These are phyloP conservation scores for Hydrolagus affinis DNA, from an alignment of 2,113 vertebrate genomes.

Conservation along the genomic window DNA sequence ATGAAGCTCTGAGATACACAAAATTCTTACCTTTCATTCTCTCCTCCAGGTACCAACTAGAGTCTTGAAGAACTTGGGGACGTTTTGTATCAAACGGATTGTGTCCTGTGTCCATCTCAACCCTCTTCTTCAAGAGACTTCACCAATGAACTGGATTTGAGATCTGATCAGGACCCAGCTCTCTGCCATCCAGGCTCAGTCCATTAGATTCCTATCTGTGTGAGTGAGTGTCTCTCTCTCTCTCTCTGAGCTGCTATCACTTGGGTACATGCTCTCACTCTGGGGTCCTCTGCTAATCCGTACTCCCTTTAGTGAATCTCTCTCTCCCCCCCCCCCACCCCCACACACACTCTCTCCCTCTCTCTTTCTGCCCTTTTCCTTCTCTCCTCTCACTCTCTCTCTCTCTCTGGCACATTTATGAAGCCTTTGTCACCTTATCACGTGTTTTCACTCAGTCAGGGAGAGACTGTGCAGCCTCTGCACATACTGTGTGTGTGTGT, in stretches of 20 bases:
- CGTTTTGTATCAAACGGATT: conserved; percentile 8
- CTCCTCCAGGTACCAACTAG: background rate
- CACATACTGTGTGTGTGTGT: no score
- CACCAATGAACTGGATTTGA: conserved; percentile 24
- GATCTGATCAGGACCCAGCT: conserved; percentile 16
- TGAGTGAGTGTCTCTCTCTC: background rate
- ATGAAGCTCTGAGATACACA: background rate
- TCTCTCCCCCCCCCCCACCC: background rate
- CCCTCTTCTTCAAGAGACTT: conserved; percentile 31
- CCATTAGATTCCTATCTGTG: conserved; percentile 18
- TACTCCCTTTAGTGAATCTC: background rate
- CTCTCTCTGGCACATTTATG: conserved; percentile 24
- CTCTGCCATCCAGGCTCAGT: conserved; percentile 13
- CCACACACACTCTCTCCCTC: background rate
- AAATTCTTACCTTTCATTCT: background rate
- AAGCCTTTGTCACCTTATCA: conserved; percentile 31
- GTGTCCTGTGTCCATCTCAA: background rate
- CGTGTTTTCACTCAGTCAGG: conserved; percentile 27
- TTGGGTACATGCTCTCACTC: no score
- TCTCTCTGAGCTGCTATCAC: conserved; percentile 3
- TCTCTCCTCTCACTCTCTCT: conserved; percentile 7
- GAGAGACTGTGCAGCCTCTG: background rate
- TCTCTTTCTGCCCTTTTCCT: background rate
- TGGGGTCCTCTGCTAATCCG: no score
- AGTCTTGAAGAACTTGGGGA: background rate